These are phyloP conservation scores for Eupelmus urozonus DNA, from an alignment of 2,888 invertebrate species.

Conservation along the genomic window DNA sequence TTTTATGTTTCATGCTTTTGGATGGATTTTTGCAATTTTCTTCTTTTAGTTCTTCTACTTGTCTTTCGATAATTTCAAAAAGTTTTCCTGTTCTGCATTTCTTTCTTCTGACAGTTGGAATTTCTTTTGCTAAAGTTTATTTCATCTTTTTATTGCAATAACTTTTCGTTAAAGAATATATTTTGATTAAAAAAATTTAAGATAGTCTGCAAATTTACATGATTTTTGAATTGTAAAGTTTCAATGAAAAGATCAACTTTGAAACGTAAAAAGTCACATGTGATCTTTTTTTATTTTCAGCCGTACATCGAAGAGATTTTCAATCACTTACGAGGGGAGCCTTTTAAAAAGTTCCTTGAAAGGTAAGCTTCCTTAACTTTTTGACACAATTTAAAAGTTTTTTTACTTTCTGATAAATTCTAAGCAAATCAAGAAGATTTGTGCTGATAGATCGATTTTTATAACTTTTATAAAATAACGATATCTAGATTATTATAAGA, in stretches of 20 bases:
- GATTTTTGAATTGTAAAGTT: background rate
- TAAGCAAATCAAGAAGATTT: too few relatives aligned
- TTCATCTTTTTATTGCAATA: background rate
- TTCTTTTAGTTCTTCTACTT: background rate
- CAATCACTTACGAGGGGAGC: constrained; percentile 96
- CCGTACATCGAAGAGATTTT: constrained; percentile 99
- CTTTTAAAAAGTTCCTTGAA: constrained; percentile 98
- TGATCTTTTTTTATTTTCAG: constrained; percentile 80
- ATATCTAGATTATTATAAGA: too few relatives aligned
- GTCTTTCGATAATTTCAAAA: background rate
- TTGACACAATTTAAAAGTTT: too few relatives aligned
- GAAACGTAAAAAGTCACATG: too few relatives aligned
- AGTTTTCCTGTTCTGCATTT: background rate
- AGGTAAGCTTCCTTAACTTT: constrained; percentile 82
- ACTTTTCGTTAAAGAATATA: background rate
- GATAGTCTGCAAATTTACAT: background rate
- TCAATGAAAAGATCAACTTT: too few relatives aligned
- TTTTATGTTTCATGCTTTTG: background rate
- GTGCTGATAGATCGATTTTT: too few relatives aligned
- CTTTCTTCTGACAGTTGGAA: background rate
- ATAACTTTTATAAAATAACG: too few relatives aligned
- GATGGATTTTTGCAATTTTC: background rate
- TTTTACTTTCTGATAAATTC: too few relatives aligned
- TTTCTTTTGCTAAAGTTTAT: background rate
- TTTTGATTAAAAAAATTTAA: constrained; percentile 9